These are phyloP conservation scores for Neomonachus schauinslandi DNA, from an alignment of 2,113 vertebrate genomes.

Conservation along the genomic window DNA sequence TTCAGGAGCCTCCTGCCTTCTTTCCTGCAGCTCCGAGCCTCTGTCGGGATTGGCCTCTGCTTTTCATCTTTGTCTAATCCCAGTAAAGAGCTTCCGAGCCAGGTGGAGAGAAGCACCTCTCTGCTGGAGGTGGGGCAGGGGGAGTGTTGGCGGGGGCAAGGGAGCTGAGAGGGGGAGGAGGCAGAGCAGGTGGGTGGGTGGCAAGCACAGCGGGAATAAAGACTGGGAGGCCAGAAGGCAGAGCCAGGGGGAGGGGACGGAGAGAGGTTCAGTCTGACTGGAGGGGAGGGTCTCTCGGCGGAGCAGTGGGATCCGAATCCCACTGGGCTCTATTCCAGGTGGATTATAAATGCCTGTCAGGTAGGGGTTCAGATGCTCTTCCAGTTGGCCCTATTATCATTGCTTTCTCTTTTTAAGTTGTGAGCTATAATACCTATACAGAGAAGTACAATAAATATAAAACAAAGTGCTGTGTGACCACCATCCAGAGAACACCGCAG, in stretches of 20 bases:
- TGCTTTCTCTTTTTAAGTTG: background rate
- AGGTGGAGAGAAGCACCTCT: background rate
- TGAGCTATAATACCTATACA: background rate
- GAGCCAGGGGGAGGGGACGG: background rate
- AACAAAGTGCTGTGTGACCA: background rate
- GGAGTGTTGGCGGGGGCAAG: background rate
- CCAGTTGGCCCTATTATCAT: background rate
- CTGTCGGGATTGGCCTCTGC: constrained; percentile 5
- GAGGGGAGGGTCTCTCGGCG: background rate
- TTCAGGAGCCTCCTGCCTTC: background rate
- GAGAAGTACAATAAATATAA: background rate
- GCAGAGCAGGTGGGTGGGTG: background rate
- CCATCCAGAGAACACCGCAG: background rate
- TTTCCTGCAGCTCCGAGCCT: background rate
- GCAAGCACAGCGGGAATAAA: background rate
- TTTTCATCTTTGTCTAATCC: constrained; percentile 66
- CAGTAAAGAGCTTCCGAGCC: background rate
- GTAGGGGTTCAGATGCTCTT: background rate
- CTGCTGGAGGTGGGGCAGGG: background rate
- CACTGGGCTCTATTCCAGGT: background rate
- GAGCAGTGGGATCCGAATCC: background rate
- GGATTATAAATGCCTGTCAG: background rate
- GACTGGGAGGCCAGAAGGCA: background rate
- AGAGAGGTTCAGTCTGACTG: background rate
- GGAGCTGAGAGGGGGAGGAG: background rate